Percentiles rank a stretch among this genome's conserved stretches.
Conservation (phyloP, 2,888 invertebrate species). For the Drosophila eohydei region DNA sequence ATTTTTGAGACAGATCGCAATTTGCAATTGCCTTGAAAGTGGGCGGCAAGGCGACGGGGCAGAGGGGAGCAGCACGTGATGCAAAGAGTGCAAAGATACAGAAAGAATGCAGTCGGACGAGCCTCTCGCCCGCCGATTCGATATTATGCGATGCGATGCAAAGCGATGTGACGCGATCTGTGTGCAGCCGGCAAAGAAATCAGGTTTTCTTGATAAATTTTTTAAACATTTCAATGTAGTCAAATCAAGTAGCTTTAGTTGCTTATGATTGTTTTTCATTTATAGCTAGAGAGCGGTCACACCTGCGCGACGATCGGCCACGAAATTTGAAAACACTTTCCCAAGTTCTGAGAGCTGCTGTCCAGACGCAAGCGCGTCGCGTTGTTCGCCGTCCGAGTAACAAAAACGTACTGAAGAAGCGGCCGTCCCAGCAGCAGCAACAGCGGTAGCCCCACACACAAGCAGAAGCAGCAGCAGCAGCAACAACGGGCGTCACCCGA, state of each 20-base stretch:
- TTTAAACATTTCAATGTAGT: neutral
- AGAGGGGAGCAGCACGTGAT: constrained; percentile 52
- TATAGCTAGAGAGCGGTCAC: constrained; percentile 31
- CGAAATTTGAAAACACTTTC: constrained; percentile 45
- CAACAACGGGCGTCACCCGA: constrained; percentile 16
- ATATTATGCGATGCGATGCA: constrained; percentile 7
- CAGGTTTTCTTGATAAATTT: constrained; percentile 44
- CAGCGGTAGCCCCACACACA: constrained; percentile 27
- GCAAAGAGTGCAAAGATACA: constrained; percentile 35
- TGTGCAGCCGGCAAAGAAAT: constrained; percentile 45
- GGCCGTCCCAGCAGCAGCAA: constrained; percentile 30
- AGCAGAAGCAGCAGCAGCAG: constrained; percentile 27
- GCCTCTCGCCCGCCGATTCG: constrained; percentile 54
- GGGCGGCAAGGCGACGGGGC: neutral
- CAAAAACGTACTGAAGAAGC: constrained; percentile 68
- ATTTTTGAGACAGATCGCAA: constrained; percentile 38
- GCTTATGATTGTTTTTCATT: constrained; percentile 23
- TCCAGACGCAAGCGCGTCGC: constrained; percentile 62
- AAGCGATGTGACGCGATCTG: constrained; percentile 17
- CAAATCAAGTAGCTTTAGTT: neutral
- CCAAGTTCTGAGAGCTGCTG: constrained; percentile 15
- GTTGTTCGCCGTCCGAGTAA: constrained; percentile 65
- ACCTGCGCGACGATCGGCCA: constrained; percentile 54
- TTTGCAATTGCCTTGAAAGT: constrained; percentile 51
- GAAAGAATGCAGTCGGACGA: constrained; percentile 74